Evolutionary conservation across 2,888 invertebrate genomes (phyloP).

Genomic region (Catocala nupta): DNA sequence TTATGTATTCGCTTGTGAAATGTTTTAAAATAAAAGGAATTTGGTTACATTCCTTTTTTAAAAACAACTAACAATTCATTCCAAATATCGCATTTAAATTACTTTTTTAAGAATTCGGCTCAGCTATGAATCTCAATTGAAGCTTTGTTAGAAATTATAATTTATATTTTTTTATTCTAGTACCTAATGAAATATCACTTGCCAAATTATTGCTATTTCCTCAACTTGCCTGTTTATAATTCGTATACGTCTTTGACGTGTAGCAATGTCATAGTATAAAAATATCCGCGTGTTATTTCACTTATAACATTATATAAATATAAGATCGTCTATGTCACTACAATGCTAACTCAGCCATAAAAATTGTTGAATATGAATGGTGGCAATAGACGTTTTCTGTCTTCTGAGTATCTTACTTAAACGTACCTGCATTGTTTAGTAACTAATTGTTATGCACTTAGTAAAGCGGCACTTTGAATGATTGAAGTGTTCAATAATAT

Average conservation of each 20-base stretch:
- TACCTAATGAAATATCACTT: constrained; percentile 43
- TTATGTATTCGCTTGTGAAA: constrained; percentile 8
- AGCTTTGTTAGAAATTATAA: constrained; percentile 32
- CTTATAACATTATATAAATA: no score
- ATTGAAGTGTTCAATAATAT: not conserved
- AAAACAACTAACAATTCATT: constrained; percentile 42
- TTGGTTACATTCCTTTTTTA: constrained; percentile 47
- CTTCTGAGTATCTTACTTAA: no score
- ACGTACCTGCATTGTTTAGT: no score
- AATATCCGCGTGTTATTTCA: not conserved
- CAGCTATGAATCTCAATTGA: constrained; percentile 51
- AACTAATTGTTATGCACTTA: no score
- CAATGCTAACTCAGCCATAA: no score
- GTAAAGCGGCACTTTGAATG: no score
- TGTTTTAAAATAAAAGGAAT: constrained; percentile 13
- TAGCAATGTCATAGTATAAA: not conserved
- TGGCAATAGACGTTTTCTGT: no score
- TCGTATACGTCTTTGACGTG: not conserved
- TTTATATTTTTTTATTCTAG: constrained; percentile 32
- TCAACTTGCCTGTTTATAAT: constrained; percentile 38
- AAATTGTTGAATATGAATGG: no score
- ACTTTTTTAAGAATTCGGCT: constrained; percentile 40
- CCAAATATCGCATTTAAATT: constrained; percentile 50
- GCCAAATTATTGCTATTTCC: constrained; percentile 43
- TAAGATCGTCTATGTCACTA: no score